Conservation (phyloP, 1,140 invertebrate species). For the Ceratitis capitata region DNA sequence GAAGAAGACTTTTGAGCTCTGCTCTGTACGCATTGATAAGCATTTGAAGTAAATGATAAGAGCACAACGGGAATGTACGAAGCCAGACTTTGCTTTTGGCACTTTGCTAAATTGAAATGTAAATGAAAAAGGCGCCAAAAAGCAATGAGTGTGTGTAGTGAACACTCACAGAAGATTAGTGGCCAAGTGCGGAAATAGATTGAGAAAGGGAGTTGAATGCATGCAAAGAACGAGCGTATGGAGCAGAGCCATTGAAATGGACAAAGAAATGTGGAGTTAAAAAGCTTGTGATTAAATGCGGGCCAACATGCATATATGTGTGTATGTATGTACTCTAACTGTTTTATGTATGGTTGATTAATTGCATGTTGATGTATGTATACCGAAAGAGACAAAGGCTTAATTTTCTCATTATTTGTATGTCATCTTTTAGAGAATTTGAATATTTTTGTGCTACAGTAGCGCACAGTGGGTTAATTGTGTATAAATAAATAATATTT, state of each 20-base stretch:
- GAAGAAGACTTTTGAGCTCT: no score
- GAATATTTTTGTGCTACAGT: neutral
- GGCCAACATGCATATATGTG: neutral
- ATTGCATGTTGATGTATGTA: neutral
- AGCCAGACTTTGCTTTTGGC: slow-evolving; percentile 21
- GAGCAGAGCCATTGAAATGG: neutral
- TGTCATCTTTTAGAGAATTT: no score
- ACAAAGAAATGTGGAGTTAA: neutral
- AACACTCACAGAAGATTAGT: neutral
- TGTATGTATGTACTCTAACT: neutral
- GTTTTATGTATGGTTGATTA: neutral
- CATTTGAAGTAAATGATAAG: slow-evolving; percentile 6
- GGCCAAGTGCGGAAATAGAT: neutral
- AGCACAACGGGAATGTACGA: neutral
- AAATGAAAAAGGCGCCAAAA: slow-evolving; percentile 32
- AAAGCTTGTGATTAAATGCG: neutral
- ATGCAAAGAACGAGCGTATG: no score
- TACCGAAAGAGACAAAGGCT: no score
- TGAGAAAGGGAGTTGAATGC: neutral
- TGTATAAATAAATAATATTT: no score
- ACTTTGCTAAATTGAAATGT: neutral
- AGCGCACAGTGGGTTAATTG: neutral
- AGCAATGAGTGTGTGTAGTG: slow-evolving; percentile 1
- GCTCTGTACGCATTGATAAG: neutral
- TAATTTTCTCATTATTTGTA: neutral